Evolutionary conservation across 1,140 invertebrate species (phyloP).

Genomic region (Drosophila prosaltans): DNA sequence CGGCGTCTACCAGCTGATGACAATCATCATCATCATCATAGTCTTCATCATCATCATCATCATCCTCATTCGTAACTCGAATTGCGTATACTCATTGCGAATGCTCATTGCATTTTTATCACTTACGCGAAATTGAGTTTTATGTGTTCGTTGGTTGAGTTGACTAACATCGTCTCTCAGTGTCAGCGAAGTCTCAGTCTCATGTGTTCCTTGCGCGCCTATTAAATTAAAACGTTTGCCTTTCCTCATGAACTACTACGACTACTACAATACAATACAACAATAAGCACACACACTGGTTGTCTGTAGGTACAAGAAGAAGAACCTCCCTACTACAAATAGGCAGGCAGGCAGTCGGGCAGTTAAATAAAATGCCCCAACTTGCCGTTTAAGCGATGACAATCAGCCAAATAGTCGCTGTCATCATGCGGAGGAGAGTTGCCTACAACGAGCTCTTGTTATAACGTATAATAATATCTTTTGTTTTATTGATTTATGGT

Average conservation of each 20-base stretch:
- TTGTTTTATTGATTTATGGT: slow-evolving; percentile 76
- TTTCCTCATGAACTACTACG: slow-evolving; percentile 37
- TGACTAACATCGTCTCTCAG: neutral
- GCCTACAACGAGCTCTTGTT: slow-evolving; percentile 24
- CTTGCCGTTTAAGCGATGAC: slow-evolving; percentile 69
- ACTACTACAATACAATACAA: slow-evolving; percentile 35
- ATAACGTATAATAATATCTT: slow-evolving; percentile 36
- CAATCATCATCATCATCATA: slow-evolving; percentile 44
- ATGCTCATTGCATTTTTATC: slow-evolving; percentile 81
- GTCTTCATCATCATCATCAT: slow-evolving; percentile 32
- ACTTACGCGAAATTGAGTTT: slow-evolving; percentile 81
- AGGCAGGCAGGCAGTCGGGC: neutral
- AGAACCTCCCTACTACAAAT: neutral
- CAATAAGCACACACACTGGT: slow-evolving; percentile 23
- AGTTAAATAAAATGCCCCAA: slow-evolving; percentile 71
- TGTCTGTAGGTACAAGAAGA: slow-evolving; percentile 12
- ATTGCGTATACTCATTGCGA: slow-evolving; percentile 35
- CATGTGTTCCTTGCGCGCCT: slow-evolving; percentile 57
- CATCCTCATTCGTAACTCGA: slow-evolving; percentile 14
- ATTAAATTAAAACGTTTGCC: slow-evolving; percentile 74
- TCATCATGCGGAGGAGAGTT: slow-evolving; percentile 1
- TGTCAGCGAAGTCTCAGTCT: neutral
- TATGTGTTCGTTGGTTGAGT: slow-evolving; percentile 60
- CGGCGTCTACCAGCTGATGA: slow-evolving; percentile 57
- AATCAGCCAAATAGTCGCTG: slow-evolving; percentile 69